Evolutionary conservation across 2,888 invertebrate species (phyloP).

Genomic region (Drosophila colorata): DNA sequence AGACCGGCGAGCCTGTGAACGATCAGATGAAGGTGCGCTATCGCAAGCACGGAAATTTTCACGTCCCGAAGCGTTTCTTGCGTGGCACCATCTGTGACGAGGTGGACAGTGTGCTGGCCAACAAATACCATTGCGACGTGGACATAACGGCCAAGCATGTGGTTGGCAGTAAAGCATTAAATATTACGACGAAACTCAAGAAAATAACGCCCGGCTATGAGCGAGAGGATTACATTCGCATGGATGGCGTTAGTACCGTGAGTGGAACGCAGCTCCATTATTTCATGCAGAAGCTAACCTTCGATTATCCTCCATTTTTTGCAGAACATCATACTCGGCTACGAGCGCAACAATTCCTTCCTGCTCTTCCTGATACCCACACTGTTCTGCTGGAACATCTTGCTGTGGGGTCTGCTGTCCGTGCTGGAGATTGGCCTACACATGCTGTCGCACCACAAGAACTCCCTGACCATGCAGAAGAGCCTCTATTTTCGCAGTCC

Average conservation of each 20-base stretch:
- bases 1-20: constrained; percentile 84
- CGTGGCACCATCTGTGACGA: constrained; percentile 77
- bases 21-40: constrained; percentile 81
- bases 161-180: constrained; percentile 7
- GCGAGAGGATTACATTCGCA: constrained; percentile 80
- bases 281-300: not conserved
- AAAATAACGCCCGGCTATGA: constrained; percentile 64
- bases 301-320: constrained; percentile 1
- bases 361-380: constrained; percentile 88
- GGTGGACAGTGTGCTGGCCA: constrained; percentile 69
- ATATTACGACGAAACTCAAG: constrained; percentile 10
- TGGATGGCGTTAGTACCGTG: constrained; percentile 83
- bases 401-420: constrained; percentile 86
- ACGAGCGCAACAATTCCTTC: constrained; percentile 84
- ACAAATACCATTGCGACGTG: constrained; percentile 51
- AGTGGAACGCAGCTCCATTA: constrained; percentile 3
- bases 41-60: constrained; percentile 82
- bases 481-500: constrained; percentile 89
- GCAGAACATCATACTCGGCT: constrained; percentile 84
- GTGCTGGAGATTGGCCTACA: constrained; percentile 88
- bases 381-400: constrained; percentile 87
- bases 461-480: constrained; percentile 87
- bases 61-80: constrained; percentile 82
- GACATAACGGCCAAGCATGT: constrained; percentile 52
- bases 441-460: constrained; percentile 89